Evolutionary conservation across 53 echinoderm and acorn worm genomes (phyloP).

Genomic region (Hippasteria phrygiana): DNA sequence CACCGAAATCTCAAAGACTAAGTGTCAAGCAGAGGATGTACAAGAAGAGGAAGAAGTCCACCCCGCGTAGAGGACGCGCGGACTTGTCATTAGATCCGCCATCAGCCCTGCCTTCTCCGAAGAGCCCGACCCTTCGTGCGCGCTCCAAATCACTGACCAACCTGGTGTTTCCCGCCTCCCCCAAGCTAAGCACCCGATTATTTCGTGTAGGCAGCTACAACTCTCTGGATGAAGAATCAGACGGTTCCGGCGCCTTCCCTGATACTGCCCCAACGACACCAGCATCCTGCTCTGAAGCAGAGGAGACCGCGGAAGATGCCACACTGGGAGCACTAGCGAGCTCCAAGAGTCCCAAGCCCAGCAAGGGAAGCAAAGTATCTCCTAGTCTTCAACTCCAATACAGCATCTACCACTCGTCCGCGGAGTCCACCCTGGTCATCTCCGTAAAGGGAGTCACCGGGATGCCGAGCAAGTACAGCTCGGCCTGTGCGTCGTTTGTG

Average conservation of each 20-base stretch:
- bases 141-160: neutral
- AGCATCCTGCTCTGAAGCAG: neutral
- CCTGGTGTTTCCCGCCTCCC: neutral
- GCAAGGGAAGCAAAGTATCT: neutral
- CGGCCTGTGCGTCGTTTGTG: conserved; percentile 60
- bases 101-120: neutral
- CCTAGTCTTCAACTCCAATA: neutral
- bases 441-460: conserved; percentile 42
- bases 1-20: neutral
- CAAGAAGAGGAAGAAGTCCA: neutral
- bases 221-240: neutral
- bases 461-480: conserved; percentile 57
- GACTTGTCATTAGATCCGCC: no score
- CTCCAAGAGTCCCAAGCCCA: neutral
- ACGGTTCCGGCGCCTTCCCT: neutral
- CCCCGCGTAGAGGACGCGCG: no score
- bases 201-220: neutral
- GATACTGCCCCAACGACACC: neutral
- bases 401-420: conserved; percentile 48
- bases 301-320: neutral
- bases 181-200: neutral
- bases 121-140: neutral
- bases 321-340: neutral
- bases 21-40: neutral
- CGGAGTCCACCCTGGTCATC: conserved; percentile 58